These are phyloP conservation scores for Vidua chalybeata DNA, from an alignment of 2,113 vertebrate species.

Conservation along the genomic window DNA sequence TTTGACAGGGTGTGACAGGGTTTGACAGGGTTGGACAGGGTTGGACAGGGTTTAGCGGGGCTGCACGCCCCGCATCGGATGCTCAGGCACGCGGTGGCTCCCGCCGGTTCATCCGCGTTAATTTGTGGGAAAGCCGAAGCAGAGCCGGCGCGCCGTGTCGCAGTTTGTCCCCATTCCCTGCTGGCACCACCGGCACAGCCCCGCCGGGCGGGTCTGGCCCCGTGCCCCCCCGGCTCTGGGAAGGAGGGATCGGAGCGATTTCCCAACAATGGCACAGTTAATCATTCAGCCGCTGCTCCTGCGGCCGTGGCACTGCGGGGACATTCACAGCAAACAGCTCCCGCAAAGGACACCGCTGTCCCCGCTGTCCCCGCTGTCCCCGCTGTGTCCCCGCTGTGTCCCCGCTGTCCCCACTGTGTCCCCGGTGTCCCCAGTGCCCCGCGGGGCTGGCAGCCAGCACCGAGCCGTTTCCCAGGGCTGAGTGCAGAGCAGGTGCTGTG, in stretches of 20 bases:
- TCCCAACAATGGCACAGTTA: not conserved
- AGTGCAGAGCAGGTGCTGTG: not conserved
- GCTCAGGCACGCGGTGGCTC: fast-evolving
- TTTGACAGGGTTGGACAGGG: too few species aligned
- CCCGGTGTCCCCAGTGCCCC: not conserved
- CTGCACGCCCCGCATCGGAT: fast-evolving
- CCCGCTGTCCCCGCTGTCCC: not conserved
- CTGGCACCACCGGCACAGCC: not conserved
- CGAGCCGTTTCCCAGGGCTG: not conserved
- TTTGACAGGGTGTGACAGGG: too few species aligned
- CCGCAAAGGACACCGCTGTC: not conserved
- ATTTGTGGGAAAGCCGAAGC: not conserved
- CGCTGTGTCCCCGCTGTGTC: fast-evolving
- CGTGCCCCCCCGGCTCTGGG: not conserved
- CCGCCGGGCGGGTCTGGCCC: too few species aligned
- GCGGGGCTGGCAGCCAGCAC: not conserved
- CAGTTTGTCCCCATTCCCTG: not conserved
- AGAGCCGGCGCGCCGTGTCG: not conserved
- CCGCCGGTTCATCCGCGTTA: fast-evolving
- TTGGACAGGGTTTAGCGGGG: too few species aligned
- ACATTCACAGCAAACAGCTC: not conserved
- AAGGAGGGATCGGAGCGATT: not conserved
- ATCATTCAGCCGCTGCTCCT: not conserved
- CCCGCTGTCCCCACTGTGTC: fast-evolving
- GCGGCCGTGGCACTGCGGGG: not conserved